These are phyloP conservation scores for Pollenia amentaria DNA, from an alignment of 2,888 invertebrate species.

Conservation along the genomic window DNA sequence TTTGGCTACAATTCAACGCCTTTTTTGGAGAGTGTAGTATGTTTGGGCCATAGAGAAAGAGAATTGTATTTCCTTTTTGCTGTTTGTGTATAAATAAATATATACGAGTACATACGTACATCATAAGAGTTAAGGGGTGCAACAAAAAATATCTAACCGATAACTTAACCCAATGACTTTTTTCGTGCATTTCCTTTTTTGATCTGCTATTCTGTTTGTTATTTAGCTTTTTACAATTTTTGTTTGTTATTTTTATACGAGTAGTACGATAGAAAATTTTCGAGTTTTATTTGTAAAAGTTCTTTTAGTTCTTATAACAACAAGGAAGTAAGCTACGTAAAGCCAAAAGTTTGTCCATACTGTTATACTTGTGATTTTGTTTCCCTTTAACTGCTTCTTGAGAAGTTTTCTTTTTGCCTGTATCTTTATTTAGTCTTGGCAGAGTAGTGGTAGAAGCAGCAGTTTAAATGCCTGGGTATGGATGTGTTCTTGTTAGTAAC, in stretches of 20 bases:
- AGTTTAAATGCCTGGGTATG: background rate
- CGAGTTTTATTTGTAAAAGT: slow-evolving; percentile 68
- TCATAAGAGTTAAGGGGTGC: slow-evolving; percentile 6
- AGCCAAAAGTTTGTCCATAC: slow-evolving; percentile 66
- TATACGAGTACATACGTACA: background rate
- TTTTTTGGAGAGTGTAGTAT: slow-evolving; percentile 46
- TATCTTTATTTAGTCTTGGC: slow-evolving; percentile 12
- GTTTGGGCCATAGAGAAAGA: background rate
- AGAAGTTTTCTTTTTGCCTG: slow-evolving; percentile 23
- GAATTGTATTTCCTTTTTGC: slow-evolving; percentile 40
- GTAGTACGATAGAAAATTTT: slow-evolving; percentile 54
- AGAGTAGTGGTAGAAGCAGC: background rate
- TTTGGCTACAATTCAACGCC: slow-evolving; percentile 75
- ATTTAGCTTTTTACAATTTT: slow-evolving; percentile 50
- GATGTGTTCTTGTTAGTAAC: slow-evolving; percentile 23
- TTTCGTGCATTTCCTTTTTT: slow-evolving; percentile 11
- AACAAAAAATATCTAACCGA: slow-evolving; percentile 60
- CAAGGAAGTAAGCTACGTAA: slow-evolving; percentile 70
- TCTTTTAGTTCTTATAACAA: slow-evolving; percentile 60
- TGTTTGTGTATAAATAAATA: background rate
- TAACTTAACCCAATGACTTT: slow-evolving; percentile 60
- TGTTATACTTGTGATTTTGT: slow-evolving; percentile 48
- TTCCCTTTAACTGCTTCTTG: slow-evolving; percentile 9
- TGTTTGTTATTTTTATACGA: slow-evolving; percentile 8
- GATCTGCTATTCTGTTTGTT: slow-evolving; percentile 52